Conservation (phyloP, 2,113 vertebrate species). For the Willisornis vidua region DNA sequence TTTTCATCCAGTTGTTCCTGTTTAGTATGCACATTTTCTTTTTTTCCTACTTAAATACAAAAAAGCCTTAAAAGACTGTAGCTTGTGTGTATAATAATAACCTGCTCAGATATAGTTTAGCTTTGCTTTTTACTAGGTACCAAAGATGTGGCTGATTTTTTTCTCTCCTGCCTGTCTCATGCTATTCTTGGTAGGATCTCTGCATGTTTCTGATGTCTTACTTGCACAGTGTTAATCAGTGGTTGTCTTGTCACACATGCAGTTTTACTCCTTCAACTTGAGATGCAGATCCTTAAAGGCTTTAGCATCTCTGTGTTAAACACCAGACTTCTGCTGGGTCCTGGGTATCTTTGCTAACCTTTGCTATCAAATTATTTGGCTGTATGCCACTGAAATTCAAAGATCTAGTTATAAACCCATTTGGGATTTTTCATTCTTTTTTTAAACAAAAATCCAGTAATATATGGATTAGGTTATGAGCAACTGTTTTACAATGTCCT, state of each 20-base stretch:
- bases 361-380: neutral
- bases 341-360: neutral
- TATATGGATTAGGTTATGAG: neutral
- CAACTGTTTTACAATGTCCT: neutral
- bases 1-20: neutral
- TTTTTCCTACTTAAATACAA: neutral
- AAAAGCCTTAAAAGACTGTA: neutral
- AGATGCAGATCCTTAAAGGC: neutral
- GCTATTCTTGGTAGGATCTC: neutral
- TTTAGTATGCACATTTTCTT: neutral
- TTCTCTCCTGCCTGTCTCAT: neutral
- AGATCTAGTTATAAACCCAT: neutral
- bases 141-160: neutral
- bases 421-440: neutral
- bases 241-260: neutral
- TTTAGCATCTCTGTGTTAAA: neutral
- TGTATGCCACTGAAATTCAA: neutral
- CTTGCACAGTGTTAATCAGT: neutral
- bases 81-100: neutral
- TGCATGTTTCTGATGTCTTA: neutral
- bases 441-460: neutral
- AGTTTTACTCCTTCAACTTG: neutral
- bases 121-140: neutral
- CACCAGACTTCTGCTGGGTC: neutral
- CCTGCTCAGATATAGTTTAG: neutral